Evolutionary conservation across 2,888 invertebrate genomes (phyloP).

Genomic region (Heteromyza rotundicornis): DNA sequence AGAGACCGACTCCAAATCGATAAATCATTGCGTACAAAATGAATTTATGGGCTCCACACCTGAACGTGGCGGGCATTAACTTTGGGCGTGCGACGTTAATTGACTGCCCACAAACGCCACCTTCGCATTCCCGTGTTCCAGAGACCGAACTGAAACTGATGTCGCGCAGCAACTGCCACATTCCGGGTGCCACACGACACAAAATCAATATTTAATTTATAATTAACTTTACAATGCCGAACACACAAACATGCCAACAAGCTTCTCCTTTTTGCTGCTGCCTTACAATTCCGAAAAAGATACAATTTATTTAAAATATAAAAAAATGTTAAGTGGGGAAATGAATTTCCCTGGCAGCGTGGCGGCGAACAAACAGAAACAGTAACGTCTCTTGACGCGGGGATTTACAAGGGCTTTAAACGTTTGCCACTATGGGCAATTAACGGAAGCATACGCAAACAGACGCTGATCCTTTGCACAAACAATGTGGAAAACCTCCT

Average conservation of each 20-base stretch:
- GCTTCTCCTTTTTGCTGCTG: background rate
- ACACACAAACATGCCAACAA: slow-evolving; percentile 41
- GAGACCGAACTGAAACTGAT: slow-evolving; percentile 27
- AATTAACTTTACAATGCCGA: slow-evolving; percentile 58
- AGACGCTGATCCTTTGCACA: slow-evolving; percentile 57
- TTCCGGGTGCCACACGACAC: slow-evolving; percentile 39
- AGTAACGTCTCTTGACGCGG: slow-evolving; percentile 26
- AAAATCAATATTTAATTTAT: slow-evolving; percentile 62
- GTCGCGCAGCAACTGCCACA: slow-evolving; percentile 16
- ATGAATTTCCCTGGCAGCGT: background rate
- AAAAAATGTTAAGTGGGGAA: slow-evolving; percentile 1
- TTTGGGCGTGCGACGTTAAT: too few relatives aligned
- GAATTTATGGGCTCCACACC: too few relatives aligned
- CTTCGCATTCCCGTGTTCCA: too few relatives aligned
- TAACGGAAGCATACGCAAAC: slow-evolving; percentile 56
- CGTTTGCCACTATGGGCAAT: slow-evolving; percentile 58
- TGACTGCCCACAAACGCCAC: background rate
- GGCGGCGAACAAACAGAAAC: background rate
- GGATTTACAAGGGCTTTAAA: slow-evolving; percentile 54
- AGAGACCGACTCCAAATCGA: too few relatives aligned
- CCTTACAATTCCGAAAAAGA: background rate
- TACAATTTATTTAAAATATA: slow-evolving; percentile 3
- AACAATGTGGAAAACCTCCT: slow-evolving; percentile 39
- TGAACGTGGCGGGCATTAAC: too few relatives aligned
- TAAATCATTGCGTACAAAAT: too few relatives aligned